Base-by-base conservation (phyloP, 2,797 vertebrate species). In the Sebastes flavidus region DNA sequence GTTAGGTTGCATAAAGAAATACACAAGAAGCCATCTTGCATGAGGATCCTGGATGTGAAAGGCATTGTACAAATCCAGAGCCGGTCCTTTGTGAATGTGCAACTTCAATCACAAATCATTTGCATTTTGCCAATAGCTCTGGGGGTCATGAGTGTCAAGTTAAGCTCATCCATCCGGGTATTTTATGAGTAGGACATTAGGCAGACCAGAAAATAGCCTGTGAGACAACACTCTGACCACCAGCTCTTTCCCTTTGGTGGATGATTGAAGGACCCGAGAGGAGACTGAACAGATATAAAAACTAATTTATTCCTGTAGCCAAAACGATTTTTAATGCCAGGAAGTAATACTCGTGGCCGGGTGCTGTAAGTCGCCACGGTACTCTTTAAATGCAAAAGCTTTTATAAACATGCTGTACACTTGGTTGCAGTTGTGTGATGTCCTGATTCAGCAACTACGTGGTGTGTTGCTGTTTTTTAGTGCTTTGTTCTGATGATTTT, bases 121-220 rank as follows among this genome's bases (percentile, higher is more conserved):
- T 84, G 75, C 82, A 81, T 91, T 89, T 91, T 85, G 61, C 85
- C 65, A 86, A 65, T 71, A 78, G 76, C 83, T 86, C 71, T 71
- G 59, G 59, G 62, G 90, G 87, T 88, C 85, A 86, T 65, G 75
- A 74, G 78, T 81, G 87, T 87, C 83, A 85, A 89, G 82, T 81
- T 79, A 86, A 89, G 85, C 74, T 84, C 75, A 87, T 92, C 87
- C 83, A 90, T 88, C 87, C 75, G 61, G 78, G 38, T 81, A 83
- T 84, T 89, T 91, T 86, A 91, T 81, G 87, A 91, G 87, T 24
- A 71, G 78, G 75, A 80, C 76, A 91, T 91, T 88, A 87, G 84
- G 67, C 86, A 70, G 84, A 56, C 82, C 78, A 75, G 75, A 77
- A 87, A 88, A 85, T 71, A 84, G 75, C 78, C 60, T 59, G 52